These are phyloP conservation scores for Zoanthus solanderi DNA, from an alignment of 92 coral and sea anemone genomes.

Conservation along the genomic window DNA sequence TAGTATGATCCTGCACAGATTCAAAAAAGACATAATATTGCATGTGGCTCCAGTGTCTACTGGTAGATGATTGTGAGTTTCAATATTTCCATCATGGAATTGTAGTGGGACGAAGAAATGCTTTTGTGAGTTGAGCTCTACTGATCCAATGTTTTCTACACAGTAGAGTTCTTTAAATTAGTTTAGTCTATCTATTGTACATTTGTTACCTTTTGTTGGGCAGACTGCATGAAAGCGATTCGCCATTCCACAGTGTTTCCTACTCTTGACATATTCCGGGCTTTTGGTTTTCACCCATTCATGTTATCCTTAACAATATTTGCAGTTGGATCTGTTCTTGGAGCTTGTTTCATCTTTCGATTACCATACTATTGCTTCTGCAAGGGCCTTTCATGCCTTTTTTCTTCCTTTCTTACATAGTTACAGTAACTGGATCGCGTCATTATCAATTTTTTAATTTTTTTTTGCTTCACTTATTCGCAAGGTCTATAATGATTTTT, in stretches of 20 bases:
- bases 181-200: neutral
- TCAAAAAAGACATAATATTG: constrained; percentile 40
- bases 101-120: neutral
- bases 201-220: neutral
- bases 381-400: neutral
- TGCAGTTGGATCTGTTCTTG: neutral
- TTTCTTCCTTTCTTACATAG: neutral
- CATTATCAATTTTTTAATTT: neutral
- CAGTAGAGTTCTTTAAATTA: too few relatives aligned
- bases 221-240: neutral
- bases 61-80: neutral
- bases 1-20: constrained; percentile 43
- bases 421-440: neutral
- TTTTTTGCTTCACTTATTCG: neutral
- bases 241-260: neutral
- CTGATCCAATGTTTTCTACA: neutral
- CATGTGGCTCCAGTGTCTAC: constrained; percentile 43
- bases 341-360: neutral
- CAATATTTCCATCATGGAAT: neutral
- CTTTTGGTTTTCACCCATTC: neutral
- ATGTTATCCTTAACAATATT: neutral
- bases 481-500: constrained; percentile 33
- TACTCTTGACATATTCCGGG: neutral
- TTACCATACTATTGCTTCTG: neutral
- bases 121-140: neutral